phyloP scores from a whole-genome alignment of 2,888 invertebrate species.

The Zaprionus lineosus region DNA sequence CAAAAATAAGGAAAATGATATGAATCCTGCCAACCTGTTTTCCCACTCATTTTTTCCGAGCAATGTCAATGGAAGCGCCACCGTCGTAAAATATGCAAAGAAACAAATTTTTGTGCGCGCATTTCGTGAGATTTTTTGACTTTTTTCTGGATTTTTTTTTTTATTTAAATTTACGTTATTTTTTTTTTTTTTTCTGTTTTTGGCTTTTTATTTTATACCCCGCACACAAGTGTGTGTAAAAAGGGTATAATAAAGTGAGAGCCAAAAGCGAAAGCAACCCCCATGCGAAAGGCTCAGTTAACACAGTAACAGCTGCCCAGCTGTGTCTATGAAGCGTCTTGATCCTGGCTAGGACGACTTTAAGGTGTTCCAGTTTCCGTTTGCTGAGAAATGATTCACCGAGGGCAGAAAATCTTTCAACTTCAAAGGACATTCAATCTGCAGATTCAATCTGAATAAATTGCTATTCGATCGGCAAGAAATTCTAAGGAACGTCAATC shows the following conservation, averaged over 20 bases:
- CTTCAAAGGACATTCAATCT: no score
- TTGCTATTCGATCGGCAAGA: no score
- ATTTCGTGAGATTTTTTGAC: no score
- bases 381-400: no score
- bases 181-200: neutral
- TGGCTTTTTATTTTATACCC: conserved; percentile 18
- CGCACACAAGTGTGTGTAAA: neutral
- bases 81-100: conserved; percentile 70
- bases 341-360: no score
- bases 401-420: no score
- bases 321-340: neutral
- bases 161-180: neutral
- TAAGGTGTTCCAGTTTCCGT: no score
- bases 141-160: neutral
- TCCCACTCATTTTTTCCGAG: conserved; percentile 37
- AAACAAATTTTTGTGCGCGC: conserved; percentile 57
- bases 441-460: no score
- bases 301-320: neutral
- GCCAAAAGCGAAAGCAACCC: neutral
- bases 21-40: conserved; percentile 51
- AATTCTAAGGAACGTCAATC: no score
- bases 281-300: neutral
- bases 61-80: conserved; percentile 20
- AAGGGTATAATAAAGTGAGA: conserved; percentile 5
- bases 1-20: no score